Percentiles rank a stretch among this genome's conserved stretches.
phyloP scores from a whole-genome alignment of 1,140 invertebrate species.

The Venustaconcha ellipsiformis region DNA sequence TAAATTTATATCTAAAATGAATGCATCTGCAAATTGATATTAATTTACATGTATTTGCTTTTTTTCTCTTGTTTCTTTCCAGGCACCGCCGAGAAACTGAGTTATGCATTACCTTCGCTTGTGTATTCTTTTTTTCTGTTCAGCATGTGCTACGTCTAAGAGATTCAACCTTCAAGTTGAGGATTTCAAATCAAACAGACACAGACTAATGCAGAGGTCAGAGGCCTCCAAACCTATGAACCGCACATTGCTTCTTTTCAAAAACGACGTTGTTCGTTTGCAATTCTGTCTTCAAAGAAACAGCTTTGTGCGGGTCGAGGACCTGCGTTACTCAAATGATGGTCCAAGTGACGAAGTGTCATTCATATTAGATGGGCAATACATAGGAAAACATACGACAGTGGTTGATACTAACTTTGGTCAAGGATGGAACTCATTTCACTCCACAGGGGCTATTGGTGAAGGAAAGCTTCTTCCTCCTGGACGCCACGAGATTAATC shows the following conservation, averaged over 20 bases:
- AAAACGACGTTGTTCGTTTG: slow-evolving; percentile 4
- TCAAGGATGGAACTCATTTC: slow-evolving; percentile 24
- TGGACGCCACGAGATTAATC: slow-evolving; percentile 12
- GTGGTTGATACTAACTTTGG: neutral
- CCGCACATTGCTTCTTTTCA: slow-evolving; percentile 10
- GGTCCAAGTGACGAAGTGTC: slow-evolving; percentile 3
- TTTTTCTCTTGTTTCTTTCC: too few species aligned
- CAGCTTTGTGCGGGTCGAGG: neutral
- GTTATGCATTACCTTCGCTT: too few species aligned
- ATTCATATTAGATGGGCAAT: slow-evolving; percentile 7
- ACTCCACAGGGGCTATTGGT: slow-evolving; percentile 1
- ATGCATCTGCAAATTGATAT: too few species aligned
- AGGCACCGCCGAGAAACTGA: too few species aligned
- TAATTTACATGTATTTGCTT: too few species aligned
- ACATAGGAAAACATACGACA: slow-evolving; percentile 13
- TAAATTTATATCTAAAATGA: too few species aligned
- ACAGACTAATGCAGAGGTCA: slow-evolving; percentile 19
- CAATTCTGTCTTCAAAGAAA: slow-evolving; percentile 15
- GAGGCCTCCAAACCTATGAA: slow-evolving; percentile 12
- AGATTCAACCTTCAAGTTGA: too few species aligned
- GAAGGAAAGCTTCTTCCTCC: neutral
- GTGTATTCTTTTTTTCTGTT: too few species aligned
- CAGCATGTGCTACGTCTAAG: too few species aligned
- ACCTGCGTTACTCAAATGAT: slow-evolving; percentile 22
- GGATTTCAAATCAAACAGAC: too few species aligned